Percentiles rank a stretch among this genome's conserved stretches.
Conservation (phyloP, 1,140 invertebrate species). For the Acromyrmex charruanus region DNA sequence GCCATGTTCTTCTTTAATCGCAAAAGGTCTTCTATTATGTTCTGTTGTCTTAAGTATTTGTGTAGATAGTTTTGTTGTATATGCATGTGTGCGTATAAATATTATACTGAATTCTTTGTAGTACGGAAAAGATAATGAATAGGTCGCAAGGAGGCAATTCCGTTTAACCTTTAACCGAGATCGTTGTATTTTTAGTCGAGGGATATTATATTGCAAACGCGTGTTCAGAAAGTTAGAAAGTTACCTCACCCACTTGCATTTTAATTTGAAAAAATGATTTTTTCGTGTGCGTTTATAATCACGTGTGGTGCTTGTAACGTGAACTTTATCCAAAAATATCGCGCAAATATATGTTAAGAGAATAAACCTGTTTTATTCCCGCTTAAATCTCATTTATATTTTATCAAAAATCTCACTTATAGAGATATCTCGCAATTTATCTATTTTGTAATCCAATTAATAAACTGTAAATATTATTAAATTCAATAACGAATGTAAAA, state of each 20-base stretch:
- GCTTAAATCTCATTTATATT: conserved; percentile 23
- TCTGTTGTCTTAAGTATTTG: background rate
- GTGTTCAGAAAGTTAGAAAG: conserved; percentile 27
- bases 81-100: conserved; percentile 7
- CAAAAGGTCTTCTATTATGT: conserved; percentile 22
- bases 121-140: background rate
- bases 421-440: background rate
- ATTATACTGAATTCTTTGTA: background rate
- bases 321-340: background rate
- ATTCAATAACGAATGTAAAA: conserved; percentile 2
- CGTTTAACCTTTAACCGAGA: conserved; percentile 34
- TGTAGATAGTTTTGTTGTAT: background rate
- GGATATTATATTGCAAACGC: conserved; percentile 5
- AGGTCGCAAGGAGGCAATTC: conserved; percentile 16
- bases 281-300: conserved; percentile 9
- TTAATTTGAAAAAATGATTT: conserved; percentile 39
- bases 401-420: background rate
- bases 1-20: conserved; percentile 39
- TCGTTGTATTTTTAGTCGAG: conserved; percentile 18
- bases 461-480: background rate
- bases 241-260: conserved; percentile 1
- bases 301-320: background rate
- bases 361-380: conserved; percentile 18
- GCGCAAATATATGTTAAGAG: background rate
- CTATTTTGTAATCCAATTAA: background rate